Evolutionary conservation across 2,888 invertebrate species (phyloP).

Genomic region (Hemithea aestivaria): DNA sequence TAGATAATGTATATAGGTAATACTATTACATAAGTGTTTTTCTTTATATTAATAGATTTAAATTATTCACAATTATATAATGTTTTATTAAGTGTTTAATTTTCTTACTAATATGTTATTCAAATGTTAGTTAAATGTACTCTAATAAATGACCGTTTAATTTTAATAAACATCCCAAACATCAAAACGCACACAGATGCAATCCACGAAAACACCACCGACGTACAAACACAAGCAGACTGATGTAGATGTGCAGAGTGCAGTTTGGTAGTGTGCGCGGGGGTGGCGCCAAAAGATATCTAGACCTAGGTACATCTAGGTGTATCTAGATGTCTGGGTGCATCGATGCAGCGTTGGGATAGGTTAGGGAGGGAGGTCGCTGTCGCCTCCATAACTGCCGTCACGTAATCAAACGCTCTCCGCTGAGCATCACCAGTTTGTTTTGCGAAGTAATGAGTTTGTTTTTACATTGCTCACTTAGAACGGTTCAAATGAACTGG

Average conservation of each 20-base stretch:
- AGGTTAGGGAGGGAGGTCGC: slow-evolving; percentile 55
- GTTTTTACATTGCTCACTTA: slow-evolving; percentile 32
- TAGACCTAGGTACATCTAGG: slow-evolving; percentile 43
- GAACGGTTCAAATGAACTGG: slow-evolving; percentile 2
- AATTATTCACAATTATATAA: no score
- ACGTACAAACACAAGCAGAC: slow-evolving; percentile 7
- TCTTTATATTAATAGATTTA: no score
- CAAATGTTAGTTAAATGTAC: no score
- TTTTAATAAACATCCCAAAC: slow-evolving; percentile 27
- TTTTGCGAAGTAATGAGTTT: slow-evolving; percentile 45
- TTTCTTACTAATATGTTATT: no score
- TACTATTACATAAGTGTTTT: no score
- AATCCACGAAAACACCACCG: slow-evolving; percentile 30
- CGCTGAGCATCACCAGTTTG: slow-evolving; percentile 31
- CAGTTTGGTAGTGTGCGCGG: slow-evolving; percentile 23
- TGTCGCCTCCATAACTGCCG: slow-evolving; percentile 39
- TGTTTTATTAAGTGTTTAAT: no score
- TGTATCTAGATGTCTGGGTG: slow-evolving; percentile 62
- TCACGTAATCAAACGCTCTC: slow-evolving; percentile 56
- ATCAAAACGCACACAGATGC: slow-evolving; percentile 27
- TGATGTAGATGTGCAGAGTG: slow-evolving; percentile 6
- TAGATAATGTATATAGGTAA: no score
- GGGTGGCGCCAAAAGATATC: slow-evolving; percentile 30
- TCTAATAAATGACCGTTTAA: no score
- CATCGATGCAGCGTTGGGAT: slow-evolving; percentile 70